A percentile compares a stretch with the other conserved stretches of the same genome.
phyloP scores from a whole-genome alignment of 2,113 vertebrate genomes.

The Irena cyanogastra region DNA sequence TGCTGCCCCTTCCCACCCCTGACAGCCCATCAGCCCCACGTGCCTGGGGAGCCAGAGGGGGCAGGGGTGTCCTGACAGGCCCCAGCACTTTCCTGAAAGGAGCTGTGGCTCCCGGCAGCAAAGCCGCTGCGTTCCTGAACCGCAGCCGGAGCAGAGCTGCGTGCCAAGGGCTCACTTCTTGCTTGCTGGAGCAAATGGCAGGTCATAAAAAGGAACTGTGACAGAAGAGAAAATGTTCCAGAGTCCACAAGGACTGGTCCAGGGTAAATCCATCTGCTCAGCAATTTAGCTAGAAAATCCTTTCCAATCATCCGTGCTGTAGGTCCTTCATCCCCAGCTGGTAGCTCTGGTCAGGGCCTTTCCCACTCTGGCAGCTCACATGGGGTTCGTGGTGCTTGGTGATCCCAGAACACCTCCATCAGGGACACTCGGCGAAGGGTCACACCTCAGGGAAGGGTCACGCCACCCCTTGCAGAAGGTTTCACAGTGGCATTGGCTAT shows the following conservation, averaged over 20 bases:
- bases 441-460: neutral
- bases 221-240: constrained; percentile 60
- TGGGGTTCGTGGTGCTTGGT: accelerated
- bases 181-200: constrained; percentile 54
- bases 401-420: accelerated
- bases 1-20: neutral
- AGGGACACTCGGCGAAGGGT: accelerated
- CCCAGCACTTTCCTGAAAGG: neutral
- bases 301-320: neutral
- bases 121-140: neutral
- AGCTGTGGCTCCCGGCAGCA: accelerated
- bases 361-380: neutral
- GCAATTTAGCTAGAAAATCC: constrained; percentile 48
- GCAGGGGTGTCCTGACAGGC: neutral
- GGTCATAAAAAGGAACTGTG: constrained; percentile 45
- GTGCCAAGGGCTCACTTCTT: constrained; percentile 18
- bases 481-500: accelerated
- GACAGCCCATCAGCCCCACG: neutral
- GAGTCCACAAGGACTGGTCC: constrained; percentile 45
- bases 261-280: constrained; percentile 62
- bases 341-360: neutral
- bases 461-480: neutral
- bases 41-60: neutral
- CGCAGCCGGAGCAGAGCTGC: neutral
- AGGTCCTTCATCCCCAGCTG: neutral